Evolutionary conservation across 2,113 vertebrate genomes (phyloP), one percentile per base, ranked within the genome.

Genomic region (Phycodurus eques): DNA sequence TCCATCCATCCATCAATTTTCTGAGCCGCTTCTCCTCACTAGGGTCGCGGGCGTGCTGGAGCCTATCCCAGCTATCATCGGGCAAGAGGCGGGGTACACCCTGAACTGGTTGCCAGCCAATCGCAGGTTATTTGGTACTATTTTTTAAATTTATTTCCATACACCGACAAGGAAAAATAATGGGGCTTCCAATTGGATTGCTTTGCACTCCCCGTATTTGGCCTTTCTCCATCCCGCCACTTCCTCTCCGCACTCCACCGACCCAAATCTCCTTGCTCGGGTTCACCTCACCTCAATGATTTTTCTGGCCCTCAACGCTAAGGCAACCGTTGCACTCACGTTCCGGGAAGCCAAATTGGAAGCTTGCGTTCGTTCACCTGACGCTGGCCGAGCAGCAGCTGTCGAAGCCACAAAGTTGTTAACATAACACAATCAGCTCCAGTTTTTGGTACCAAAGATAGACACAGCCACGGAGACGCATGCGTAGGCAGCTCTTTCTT

Each of bases 331-430:
- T 84, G 39, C 46, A 67, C 68, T 63, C 47, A 49, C 51, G 79
- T 35, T 5, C 27, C 56, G 27, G 31, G 11, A 53, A 14, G 46
- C 39, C 80, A 88, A 85, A 88, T 86, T 84, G 79, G 82, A 77
- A 73, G 72, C 84, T 81, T 80, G 83, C 82, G 78, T 85, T 88
- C 82, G 78, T 85, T 88, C 82, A 86, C 71, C 77, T 82, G 74
- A 74, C 68, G 73, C 72, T 83, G 79, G 80, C 80, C 72, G 81
- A 80, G 78, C 80, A 81, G 81, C 78, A 75, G 80, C 90, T 85
- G 82, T 85, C 84, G 56, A 83, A 86, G 89, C 85, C 78, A 72
- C 82, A 81, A 61, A 73, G 72, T 60, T 82, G 75, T 87, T 83
- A 85, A 83, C 71, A 83, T 76, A 84, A 85, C 80, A 90, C n/a